A percentile compares a stretch with the other conserved stretches of the same genome.
Evolutionary conservation across 2,113 vertebrate species (phyloP).

Genomic region (Shinisaurus crocodilurus): DNA sequence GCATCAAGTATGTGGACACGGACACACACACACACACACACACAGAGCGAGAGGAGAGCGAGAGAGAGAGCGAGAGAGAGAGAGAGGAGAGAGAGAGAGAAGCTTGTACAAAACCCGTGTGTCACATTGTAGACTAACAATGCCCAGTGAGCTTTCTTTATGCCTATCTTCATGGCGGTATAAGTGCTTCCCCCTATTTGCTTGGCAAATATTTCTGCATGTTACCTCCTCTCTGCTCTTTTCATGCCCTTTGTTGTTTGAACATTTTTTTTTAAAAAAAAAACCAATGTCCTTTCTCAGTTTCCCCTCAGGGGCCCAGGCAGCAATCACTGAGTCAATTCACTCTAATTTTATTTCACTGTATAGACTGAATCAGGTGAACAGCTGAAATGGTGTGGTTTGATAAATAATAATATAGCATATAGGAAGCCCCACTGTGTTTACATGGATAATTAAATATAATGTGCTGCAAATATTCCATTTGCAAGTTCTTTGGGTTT

Average conservation of each 20-base stretch:
- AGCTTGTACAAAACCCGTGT: background rate
- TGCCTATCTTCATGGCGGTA: no score
- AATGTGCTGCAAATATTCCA: background rate
- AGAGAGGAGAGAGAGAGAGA: no score
- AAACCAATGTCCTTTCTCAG: background rate
- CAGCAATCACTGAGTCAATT: background rate
- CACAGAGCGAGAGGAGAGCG: no score
- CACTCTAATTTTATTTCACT: background rate
- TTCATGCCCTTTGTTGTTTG: background rate
- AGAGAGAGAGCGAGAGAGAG: no score
- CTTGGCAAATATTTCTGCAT: background rate
- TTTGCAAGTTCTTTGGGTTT: background rate
- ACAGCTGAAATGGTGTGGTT: background rate
- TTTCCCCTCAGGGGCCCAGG: background rate
- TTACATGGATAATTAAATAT: background rate
- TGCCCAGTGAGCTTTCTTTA: background rate
- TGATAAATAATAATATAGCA: background rate
- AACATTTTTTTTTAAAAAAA: no score
- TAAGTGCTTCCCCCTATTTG: background rate
- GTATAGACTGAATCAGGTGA: background rate
- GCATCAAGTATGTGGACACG: background rate
- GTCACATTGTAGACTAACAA: background rate
- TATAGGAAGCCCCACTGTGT: background rate
- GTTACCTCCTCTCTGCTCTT: background rate
- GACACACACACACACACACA: background rate